A percentile compares a stretch with the other conserved stretches of the same genome.
Evolutionary conservation across 2,888 invertebrate species (phyloP).

Genomic region (Sturmia bella): DNA sequence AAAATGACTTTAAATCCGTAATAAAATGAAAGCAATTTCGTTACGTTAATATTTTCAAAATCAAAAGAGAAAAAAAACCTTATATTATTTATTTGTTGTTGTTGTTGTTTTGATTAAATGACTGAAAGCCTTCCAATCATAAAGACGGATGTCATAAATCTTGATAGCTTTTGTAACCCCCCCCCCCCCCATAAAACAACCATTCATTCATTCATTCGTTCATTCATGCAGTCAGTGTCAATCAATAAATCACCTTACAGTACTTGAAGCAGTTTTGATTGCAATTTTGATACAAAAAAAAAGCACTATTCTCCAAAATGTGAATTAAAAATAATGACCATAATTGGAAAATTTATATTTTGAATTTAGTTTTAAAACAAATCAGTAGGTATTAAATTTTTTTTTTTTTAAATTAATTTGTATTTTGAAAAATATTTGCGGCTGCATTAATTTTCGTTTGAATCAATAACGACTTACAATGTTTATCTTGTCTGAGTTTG

Average conservation of each 20-base stretch:
- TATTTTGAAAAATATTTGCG: neutral
- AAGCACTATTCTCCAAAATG: constrained; percentile 43
- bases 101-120: constrained; percentile 39
- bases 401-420: neutral
- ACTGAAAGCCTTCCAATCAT: constrained; percentile 65
- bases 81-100: constrained; percentile 28
- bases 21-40: constrained; percentile 40
- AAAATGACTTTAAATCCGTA: constrained; percentile 64
- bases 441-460: constrained; percentile 1
- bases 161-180: constrained; percentile 39
- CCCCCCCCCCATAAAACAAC: neutral
- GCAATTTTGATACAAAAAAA: constrained; percentile 59
- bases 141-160: constrained; percentile 68
- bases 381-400: too few relatives aligned
- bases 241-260: constrained; percentile 28
- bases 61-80: constrained; percentile 1
- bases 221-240: constrained; percentile 13
- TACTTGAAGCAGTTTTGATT: constrained; percentile 45
- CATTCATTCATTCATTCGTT: neutral
- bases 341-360: constrained; percentile 35
- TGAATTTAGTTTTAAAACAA: too few relatives aligned
- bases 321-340: neutral
- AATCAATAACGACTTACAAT: constrained; percentile 8
- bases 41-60: constrained; percentile 16
- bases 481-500: constrained; percentile 30